Base-by-base conservation (phyloP, 2,113 vertebrate genomes). In the Sinocyclocheilus grahami region DNA sequence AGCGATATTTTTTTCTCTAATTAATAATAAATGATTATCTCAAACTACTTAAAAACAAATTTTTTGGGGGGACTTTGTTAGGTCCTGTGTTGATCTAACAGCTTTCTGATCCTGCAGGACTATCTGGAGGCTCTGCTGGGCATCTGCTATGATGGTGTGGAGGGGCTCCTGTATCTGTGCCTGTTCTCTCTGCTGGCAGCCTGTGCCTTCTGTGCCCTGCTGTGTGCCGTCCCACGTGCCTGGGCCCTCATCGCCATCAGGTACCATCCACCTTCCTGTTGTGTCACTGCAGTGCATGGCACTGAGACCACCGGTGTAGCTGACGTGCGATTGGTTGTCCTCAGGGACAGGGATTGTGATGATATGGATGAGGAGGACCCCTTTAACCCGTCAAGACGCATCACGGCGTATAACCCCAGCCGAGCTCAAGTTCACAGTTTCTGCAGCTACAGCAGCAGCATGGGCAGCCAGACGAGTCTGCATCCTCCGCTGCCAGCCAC, bases 331-430 rank as follows among this genome's bases (percentile, higher is more conserved):
- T 53, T 58, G 86, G 42, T 85, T 63, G 7, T 33, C 46, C 48
- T 0, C 89, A 99, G 98, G 91, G 96, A 97, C 14, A 93, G 93
- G 69, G 95, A 97, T 87, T 98, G 97, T 0, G 94, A 97, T 0
- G 97, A 99, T 93, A 97, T 99, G 24, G 97, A 99, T 0, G 97
- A 98, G 2, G 97, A 96, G 0, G 98, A 99, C 86, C 98, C 97
- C 0, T 99, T 98, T 92, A 99, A 98, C 92, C 98, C 98, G 88
- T 95, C 96, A 0, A 95, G 94, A 2, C 96, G 94, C 89, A 93
- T 96, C 0, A 95, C 96, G 0, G 2, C 92, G 0, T 96, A 96
- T 93, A 95, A 94, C 90, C 95, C 96, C 0, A 90, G 90, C 0
- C 94, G 96, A 71, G 94, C 95, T 46, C 97, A 97, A 81, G 94